Conservation (phyloP, 2,797 vertebrate species). For the Sebastolobus altivelis region DNA sequence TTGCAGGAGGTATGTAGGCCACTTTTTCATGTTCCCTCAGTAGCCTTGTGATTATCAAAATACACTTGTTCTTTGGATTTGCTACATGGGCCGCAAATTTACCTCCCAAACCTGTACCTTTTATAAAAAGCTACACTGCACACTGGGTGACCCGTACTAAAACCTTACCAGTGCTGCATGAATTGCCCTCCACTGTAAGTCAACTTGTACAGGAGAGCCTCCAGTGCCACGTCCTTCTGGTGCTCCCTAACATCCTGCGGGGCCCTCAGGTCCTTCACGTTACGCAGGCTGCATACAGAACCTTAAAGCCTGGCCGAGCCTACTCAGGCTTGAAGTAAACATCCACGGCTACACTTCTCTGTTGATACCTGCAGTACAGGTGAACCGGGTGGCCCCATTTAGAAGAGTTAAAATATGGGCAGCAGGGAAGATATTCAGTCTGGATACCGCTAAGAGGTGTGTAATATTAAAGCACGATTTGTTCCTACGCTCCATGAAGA, state of each 20-base stretch:
- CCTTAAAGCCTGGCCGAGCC: slow-evolving; percentile 15
- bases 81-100: neutral
- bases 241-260: slow-evolving; percentile 53
- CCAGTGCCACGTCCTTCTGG: slow-evolving; percentile 25
- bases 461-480: slow-evolving; percentile 34
- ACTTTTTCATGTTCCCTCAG: neutral
- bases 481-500: slow-evolving; percentile 34
- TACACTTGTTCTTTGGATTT: neutral
- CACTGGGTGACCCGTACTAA: neutral
- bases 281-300: slow-evolving; percentile 30
- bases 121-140: neutral
- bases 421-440: slow-evolving; percentile 1
- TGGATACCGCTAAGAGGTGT: slow-evolving; percentile 12
- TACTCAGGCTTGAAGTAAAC: slow-evolving; percentile 46
- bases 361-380: neutral
- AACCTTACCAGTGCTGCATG: neutral
- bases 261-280: slow-evolving; percentile 29
- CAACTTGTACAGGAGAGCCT: neutral
- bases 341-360: slow-evolving; percentile 18
- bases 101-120: neutral
- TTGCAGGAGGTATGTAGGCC: neutral
- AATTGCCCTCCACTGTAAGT: slow-evolving; percentile 8
- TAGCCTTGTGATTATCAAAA: neutral
- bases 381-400: slow-evolving; percentile 33
- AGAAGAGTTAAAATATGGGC: slow-evolving; percentile 7